phyloP scores from a whole-genome alignment of 2,113 vertebrate genomes.

The Nicator chloris region DNA sequence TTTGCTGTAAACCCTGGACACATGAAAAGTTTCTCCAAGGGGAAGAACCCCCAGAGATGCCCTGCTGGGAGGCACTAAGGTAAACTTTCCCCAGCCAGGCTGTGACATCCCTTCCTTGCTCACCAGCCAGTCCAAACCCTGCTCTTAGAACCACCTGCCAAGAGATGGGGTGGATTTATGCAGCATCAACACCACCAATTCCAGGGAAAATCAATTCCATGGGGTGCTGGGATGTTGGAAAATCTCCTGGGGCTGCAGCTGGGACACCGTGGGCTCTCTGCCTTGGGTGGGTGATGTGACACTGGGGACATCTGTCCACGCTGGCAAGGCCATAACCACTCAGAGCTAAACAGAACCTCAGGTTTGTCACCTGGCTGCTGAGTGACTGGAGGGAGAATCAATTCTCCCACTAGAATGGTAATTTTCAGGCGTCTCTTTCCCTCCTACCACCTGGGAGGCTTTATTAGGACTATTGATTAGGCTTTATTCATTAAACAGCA shows the following conservation, averaged over 20 bases:
- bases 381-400: not conserved
- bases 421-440: not conserved
- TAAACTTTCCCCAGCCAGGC: not conserved
- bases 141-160: not conserved
- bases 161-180: not conserved
- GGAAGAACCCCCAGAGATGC: not conserved
- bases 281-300: not conserved
- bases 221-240: not conserved
- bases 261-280: not conserved
- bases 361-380: not conserved
- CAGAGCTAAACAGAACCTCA: not conserved
- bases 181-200: not conserved
- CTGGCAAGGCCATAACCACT: not conserved
- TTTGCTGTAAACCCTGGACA: not conserved
- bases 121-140: not conserved
- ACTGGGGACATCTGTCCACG: fast-evolving
- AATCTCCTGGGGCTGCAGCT: not conserved
- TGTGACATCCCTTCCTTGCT: not conserved
- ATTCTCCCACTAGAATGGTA: not conserved
- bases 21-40: not conserved
- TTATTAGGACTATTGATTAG: not conserved
- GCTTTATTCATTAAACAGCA: not conserved
- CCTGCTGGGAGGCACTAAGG: not conserved
- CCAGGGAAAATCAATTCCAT: not conserved
- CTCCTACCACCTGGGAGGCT: not conserved